A percentile compares a stretch with the other conserved stretches of the same genome.
Conservation (phyloP, 2,888 invertebrate genomes). For the Hartigia nigra region DNA sequence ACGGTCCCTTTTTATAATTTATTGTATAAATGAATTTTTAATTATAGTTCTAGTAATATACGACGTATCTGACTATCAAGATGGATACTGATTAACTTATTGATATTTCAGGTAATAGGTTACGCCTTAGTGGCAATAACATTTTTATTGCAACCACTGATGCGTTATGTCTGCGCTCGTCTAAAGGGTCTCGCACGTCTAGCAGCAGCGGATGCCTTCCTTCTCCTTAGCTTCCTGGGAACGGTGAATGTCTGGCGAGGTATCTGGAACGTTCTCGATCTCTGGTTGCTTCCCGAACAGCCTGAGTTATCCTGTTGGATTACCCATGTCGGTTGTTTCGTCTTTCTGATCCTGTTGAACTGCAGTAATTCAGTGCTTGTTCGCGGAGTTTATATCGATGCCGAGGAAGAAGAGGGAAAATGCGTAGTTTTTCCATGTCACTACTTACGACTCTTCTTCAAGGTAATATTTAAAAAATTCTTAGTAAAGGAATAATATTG, state of each 20-base stretch:
- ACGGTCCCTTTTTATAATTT: not conserved
- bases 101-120: slow-evolving; percentile 74
- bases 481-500: no score
- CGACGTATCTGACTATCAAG: not conserved
- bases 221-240: slow-evolving; percentile 81
- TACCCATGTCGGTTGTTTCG: slow-evolving; percentile 79
- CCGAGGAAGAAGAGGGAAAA: slow-evolving; percentile 83
- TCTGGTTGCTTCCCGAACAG: slow-evolving; percentile 78
- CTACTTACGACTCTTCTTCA: slow-evolving; percentile 82
- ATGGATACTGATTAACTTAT: slow-evolving; percentile 8
- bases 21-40: not conserved
- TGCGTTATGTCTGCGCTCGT: slow-evolving; percentile 77
- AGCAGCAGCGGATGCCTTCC: slow-evolving; percentile 80
- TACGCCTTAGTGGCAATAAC: slow-evolving; percentile 79
- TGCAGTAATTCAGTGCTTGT: slow-evolving; percentile 89
- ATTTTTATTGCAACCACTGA: slow-evolving; percentile 79
- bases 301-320: slow-evolving; percentile 83
- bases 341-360: slow-evolving; percentile 81
- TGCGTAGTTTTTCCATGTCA: slow-evolving; percentile 88
- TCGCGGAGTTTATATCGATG: slow-evolving; percentile 89
- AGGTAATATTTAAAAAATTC: slow-evolving; percentile 53
- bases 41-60: not conserved
- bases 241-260: slow-evolving; percentile 92
- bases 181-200: slow-evolving; percentile 76
- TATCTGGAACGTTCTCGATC: slow-evolving; percentile 84